These are phyloP conservation scores for Agrilus planipennis DNA, from an alignment of 1,140 invertebrate genomes.

Conservation along the genomic window DNA sequence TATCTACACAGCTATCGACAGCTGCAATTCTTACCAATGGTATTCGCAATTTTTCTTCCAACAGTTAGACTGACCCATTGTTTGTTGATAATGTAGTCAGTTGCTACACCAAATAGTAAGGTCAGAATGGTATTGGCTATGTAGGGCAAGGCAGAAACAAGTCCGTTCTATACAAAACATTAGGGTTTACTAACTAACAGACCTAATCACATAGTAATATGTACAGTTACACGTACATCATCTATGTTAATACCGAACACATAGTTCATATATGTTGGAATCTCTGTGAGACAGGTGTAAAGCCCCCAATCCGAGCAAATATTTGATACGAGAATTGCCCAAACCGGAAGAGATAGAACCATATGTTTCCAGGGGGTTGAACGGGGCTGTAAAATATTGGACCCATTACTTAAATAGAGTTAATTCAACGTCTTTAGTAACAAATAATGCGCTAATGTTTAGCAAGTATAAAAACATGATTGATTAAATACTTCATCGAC, in stretches of 20 bases:
- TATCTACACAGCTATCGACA: background rate
- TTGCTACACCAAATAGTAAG: constrained; percentile 48
- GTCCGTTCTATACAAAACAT: constrained; percentile 47
- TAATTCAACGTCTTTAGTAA: too few relatives aligned
- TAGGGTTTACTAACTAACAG: background rate
- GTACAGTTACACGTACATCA: constrained; percentile 36
- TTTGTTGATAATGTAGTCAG: constrained; percentile 47
- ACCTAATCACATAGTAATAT: too few relatives aligned
- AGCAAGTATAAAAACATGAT: too few relatives aligned
- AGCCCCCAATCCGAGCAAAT: constrained; percentile 88
- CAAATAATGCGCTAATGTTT: too few relatives aligned
- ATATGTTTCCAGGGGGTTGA: constrained; percentile 68
- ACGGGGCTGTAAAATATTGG: too few relatives aligned
- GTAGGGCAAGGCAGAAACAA: constrained; percentile 68
- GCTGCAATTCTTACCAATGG: constrained; percentile 39
- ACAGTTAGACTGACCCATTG: constrained; percentile 38
- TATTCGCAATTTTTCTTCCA: constrained; percentile 52
- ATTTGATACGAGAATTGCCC: constrained; percentile 70
- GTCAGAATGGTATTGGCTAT: constrained; percentile 55
- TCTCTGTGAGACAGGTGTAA: constrained; percentile 81
- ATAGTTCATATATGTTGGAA: constrained; percentile 79
- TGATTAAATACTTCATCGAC: too few relatives aligned
- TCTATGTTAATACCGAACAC: constrained; percentile 70
- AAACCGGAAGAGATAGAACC: constrained; percentile 64
- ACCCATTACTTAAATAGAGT: too few relatives aligned